Percentiles rank a stretch among this genome's conserved stretches.
These are phyloP conservation scores for Alectura lathami DNA, from an alignment of 2,113 vertebrate species.

Conservation along the genomic window DNA sequence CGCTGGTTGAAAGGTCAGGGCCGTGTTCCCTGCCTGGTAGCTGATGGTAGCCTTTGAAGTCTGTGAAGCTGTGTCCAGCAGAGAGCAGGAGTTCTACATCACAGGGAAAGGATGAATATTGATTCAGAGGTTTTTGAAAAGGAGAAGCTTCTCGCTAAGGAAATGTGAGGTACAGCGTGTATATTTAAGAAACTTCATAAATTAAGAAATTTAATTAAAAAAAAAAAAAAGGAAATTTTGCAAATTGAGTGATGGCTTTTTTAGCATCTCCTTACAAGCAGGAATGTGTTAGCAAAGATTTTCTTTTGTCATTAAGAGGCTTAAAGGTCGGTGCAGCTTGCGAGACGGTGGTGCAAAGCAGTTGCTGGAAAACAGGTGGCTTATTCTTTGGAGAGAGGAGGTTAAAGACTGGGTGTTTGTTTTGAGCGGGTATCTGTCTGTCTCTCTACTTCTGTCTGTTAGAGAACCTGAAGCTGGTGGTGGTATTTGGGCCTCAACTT, in stretches of 20 bases:
- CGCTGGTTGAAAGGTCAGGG: background rate
- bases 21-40: background rate
- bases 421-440: background rate
- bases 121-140: background rate
- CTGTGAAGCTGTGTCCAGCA: conserved; percentile 20
- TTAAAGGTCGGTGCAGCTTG: background rate
- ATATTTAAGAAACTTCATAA: too few relatives aligned
- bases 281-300: background rate
- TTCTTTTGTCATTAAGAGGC: background rate
- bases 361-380: background rate
- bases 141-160: background rate
- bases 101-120: background rate
- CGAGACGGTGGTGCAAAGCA: background rate
- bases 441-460: background rate
- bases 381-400: background rate
- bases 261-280: background rate
- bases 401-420: background rate
- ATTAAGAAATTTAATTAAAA: background rate
- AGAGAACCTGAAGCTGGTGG: background rate
- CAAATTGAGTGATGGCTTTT: background rate
- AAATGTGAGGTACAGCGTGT: background rate
- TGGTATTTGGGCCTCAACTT: background rate
- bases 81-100: conserved; percentile 40
- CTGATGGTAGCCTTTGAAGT: background rate
- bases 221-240: background rate